Evolutionary conservation across 37 sponge, comb jelly and placozoan genomes (phyloP).

Genomic region (Spongilla lacustris): DNA sequence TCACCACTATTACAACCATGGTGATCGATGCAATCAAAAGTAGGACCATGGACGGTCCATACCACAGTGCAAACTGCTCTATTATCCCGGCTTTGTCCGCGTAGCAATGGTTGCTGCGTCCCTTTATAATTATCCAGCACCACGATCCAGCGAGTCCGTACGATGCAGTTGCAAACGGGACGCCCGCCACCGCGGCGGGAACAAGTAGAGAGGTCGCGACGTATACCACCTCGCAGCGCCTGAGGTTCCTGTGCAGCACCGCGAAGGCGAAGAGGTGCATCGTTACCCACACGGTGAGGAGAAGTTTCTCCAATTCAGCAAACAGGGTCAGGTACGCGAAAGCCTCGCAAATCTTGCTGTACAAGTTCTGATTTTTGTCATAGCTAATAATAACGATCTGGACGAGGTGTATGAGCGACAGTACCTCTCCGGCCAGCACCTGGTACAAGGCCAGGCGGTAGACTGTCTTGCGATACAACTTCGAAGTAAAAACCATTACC

Average conservation of each 20-base stretch:
- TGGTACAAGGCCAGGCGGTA: not conserved
- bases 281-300: not conserved
- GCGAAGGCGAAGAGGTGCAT: not conserved
- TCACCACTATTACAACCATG: not conserved
- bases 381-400: not conserved
- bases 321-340: not conserved
- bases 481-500: not conserved
- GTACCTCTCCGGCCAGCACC: not conserved
- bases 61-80: constrained; percentile 23
- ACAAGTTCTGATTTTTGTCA: not conserved
- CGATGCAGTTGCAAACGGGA: not conserved
- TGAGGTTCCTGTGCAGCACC: not conserved
- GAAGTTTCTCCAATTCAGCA: not conserved
- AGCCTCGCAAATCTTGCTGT: not conserved
- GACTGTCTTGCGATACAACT: not conserved
- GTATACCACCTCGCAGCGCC: not conserved
- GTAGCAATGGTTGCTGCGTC: not conserved
- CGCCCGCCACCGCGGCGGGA: not conserved
- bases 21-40: not conserved
- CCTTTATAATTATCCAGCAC: constrained; percentile 5
- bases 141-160: constrained; percentile 7
- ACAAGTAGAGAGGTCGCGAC: not conserved
- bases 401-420: not conserved
- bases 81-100: not conserved
- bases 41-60: constrained; percentile 2